Conservation (phyloP, 2,797 vertebrate genomes). For the Pseudotriccus pelzelni region DNA sequence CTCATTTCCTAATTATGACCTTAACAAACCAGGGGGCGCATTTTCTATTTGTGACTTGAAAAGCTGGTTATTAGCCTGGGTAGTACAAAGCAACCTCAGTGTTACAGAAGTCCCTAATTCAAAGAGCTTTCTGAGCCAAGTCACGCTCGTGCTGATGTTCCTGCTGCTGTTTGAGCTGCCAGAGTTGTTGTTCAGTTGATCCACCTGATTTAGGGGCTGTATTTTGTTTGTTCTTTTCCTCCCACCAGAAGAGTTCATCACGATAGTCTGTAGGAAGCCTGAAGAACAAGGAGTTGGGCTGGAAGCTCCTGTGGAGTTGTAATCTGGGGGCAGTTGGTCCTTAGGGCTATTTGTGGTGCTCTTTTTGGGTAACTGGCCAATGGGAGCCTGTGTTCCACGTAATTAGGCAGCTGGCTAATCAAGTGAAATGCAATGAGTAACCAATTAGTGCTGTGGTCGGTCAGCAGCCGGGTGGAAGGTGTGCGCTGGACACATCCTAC, state of each 20-base stretch:
- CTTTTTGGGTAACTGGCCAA: background rate
- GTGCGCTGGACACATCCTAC: too few relatives aligned
- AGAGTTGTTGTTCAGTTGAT: background rate
- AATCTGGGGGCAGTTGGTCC: background rate
- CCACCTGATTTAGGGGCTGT: background rate
- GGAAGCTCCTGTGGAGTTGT: background rate
- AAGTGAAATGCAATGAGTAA: background rate
- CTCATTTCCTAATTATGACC: background rate
- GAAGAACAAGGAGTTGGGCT: background rate
- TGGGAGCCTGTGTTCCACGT: background rate
- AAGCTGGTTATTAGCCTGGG: background rate
- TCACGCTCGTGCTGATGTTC: background rate
- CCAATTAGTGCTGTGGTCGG: background rate
- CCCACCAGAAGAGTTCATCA: background rate
- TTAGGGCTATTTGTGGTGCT: background rate
- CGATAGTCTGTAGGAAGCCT: background rate
- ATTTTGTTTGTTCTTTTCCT: background rate
- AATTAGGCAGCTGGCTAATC: background rate
- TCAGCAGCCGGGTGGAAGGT: background rate
- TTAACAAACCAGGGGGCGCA: background rate
- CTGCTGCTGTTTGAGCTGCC: background rate
- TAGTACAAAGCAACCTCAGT: background rate
- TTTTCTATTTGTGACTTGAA: background rate
- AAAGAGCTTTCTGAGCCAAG: background rate
- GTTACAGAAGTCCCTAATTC: background rate